phyloP scores from a whole-genome alignment of 2,888 invertebrate genomes.

The Noctua pronuba region DNA sequence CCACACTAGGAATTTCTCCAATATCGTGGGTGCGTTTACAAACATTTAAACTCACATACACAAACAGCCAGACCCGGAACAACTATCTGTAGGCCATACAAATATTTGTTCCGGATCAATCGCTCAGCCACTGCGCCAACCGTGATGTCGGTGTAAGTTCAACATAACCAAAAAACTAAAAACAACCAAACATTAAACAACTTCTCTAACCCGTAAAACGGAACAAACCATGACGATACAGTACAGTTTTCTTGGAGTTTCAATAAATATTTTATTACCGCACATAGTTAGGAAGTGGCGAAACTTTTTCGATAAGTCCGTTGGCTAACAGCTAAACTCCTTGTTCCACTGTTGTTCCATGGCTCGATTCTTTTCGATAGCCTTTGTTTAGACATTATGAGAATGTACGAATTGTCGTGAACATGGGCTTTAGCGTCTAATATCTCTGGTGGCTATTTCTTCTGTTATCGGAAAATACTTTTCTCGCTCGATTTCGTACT shows the following conservation, averaged over 20 bases:
- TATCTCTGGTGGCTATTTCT: conserved; percentile 72
- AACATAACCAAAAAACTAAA: conserved; percentile 9
- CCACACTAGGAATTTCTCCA: background rate
- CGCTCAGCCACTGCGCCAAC: background rate
- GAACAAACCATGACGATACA: conserved; percentile 47
- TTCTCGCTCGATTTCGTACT: conserved; percentile 61
- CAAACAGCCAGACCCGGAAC: background rate
- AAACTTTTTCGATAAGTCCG: conserved; percentile 82
- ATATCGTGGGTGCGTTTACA: background rate
- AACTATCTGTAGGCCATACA: background rate
- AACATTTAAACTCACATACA: background rate
- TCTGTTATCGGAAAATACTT: conserved; percentile 77
- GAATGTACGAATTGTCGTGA: conserved; percentile 81
- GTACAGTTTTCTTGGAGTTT: conserved; percentile 51
- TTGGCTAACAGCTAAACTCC: conserved; percentile 76
- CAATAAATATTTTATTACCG: conserved; percentile 64
- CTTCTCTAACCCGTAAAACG: conserved; percentile 16
- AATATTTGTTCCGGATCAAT: background rate
- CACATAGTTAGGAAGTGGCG: conserved; percentile 61
- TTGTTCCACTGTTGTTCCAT: conserved; percentile 60
- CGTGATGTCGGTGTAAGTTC: background rate
- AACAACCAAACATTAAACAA: background rate
- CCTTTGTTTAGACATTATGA: conserved; percentile 85
- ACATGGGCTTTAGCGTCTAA: conserved; percentile 78
- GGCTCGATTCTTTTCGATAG: conserved; percentile 76